Evolutionary conservation across 2,797 vertebrate genomes (phyloP), one percentile per base, ranked within the genome.

Genomic region (Chiroxiphia lanceolata): DNA sequence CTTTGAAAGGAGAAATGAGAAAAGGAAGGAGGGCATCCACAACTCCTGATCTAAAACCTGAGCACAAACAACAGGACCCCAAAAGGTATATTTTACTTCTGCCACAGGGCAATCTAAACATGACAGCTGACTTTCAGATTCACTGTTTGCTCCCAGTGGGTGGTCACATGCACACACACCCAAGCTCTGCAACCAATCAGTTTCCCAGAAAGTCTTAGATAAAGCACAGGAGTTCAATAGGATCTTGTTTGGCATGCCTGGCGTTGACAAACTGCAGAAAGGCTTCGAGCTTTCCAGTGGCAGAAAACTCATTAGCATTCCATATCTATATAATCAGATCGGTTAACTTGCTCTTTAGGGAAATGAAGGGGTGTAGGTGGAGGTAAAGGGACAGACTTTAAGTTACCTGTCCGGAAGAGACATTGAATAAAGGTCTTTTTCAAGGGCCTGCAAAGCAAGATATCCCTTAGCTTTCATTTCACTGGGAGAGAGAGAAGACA

Each of bases 361-460:
- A 93, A 87, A 64, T 60, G 33, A 76, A 84, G 44, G 48, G 15
- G 6, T 69, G 26, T 38, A 33, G 6, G n/a, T 45, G 27, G 26
- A 70, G 53, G 54, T 20, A 64, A 67, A 91, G 18, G 29, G 6
- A 84, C 10, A 84, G 40, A 64, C 22, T 84, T 5, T n/a, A 68
- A 76, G 57, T 89, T 90, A 99, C 99, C 98, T 98, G 86, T 85
- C 81, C 72, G 98, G 90, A 92, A 97, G 90, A n/a, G 97, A 98
- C 44, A 99, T 96, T 75, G 98, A 97, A 89, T 97, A 83, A 67
- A 99, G 96, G 92, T 99, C 98, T 90, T 97, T 98, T 88, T 98
- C 96, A 48, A 99, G 97, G 57, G 88, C 95, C 60, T 98, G 97
- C 38, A 99, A 97, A 27, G 98, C 98, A 34, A 96, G 68, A 87